Conservation (phyloP, 2,888 invertebrate species). For the Dolichopus griseipennis region DNA sequence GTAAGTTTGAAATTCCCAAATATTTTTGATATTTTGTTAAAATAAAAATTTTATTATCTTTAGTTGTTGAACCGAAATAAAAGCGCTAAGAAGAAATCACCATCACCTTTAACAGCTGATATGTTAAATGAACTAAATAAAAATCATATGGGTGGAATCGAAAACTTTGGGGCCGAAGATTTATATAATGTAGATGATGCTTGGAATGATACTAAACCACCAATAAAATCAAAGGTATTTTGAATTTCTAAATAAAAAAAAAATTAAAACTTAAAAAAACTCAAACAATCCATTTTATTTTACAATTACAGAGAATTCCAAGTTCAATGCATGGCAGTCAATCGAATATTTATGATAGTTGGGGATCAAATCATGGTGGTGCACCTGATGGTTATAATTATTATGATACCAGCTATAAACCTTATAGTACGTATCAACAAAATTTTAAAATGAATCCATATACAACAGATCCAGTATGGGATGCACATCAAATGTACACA, state of each 20-base stretch:
- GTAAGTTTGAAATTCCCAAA: conserved; percentile 49
- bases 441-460: conserved; percentile 33
- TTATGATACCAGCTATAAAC: conserved; percentile 35
- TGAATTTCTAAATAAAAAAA: neutral
- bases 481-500: conserved; percentile 43
- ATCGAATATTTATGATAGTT: conserved; percentile 66
- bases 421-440: conserved; percentile 19
- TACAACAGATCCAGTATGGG: conserved; percentile 38
- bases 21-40: neutral
- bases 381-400: conserved; percentile 30
- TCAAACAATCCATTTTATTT: too few species aligned
- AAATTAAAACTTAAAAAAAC: neutral
- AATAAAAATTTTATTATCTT: conserved; percentile 24
- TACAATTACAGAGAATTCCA: conserved; percentile 47
- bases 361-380: conserved; percentile 58
- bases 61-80: conserved; percentile 79
- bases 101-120: conserved; percentile 69
- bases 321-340: conserved; percentile 58
- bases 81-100: conserved; percentile 64
- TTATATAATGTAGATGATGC: conserved; percentile 64
- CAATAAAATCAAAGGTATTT: conserved; percentile 47
- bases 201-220: conserved; percentile 57
- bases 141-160: conserved; percentile 63
- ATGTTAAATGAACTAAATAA: conserved; percentile 77
- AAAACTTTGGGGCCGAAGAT: conserved; percentile 55